Evolutionary conservation across 2,888 invertebrate genomes (phyloP).

Genomic region (Andrena camellia): DNA sequence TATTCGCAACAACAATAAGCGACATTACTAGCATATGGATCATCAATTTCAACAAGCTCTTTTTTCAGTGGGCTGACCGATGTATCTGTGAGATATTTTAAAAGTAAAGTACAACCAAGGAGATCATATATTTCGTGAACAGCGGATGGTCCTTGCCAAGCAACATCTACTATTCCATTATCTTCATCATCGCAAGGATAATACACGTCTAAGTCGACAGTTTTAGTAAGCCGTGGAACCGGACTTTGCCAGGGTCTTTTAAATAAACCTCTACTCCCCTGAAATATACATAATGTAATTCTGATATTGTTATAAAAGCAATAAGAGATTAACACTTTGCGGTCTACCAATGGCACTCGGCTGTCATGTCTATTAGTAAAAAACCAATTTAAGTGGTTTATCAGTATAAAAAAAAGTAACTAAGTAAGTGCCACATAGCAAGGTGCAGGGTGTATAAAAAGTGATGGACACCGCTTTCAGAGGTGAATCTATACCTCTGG

Average conservation of each 20-base stretch:
- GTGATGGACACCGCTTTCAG: too few species aligned
- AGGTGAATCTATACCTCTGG: too few species aligned
- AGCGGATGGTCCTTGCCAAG: constrained; percentile 92
- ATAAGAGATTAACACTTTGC: too few species aligned
- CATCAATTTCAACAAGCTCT: constrained; percentile 92
- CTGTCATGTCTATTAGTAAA: too few species aligned
- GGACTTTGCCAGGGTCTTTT: constrained; percentile 91
- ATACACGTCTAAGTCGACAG: constrained; percentile 86
- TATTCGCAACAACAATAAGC: constrained; percentile 91
- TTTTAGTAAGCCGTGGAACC: constrained; percentile 88
- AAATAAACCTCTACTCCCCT: constrained; percentile 87
- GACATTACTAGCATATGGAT: constrained; percentile 92
- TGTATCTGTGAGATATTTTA: constrained; percentile 95
- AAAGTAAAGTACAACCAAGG: constrained; percentile 89
- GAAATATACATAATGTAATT: constrained; percentile 45
- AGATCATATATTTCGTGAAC: constrained; percentile 87
- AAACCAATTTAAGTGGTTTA: too few species aligned
- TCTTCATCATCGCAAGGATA: constrained; percentile 95
- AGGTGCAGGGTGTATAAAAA: too few species aligned
- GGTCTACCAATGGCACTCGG: too few species aligned
- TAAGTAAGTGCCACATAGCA: too few species aligned
- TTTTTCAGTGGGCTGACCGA: constrained; percentile 94
- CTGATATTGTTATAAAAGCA: not conserved
- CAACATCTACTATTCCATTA: constrained; percentile 91
- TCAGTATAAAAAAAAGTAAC: too few species aligned